Conservation (phyloP, 2,797 vertebrate species). For the Typhlichthys subterraneus region DNA sequence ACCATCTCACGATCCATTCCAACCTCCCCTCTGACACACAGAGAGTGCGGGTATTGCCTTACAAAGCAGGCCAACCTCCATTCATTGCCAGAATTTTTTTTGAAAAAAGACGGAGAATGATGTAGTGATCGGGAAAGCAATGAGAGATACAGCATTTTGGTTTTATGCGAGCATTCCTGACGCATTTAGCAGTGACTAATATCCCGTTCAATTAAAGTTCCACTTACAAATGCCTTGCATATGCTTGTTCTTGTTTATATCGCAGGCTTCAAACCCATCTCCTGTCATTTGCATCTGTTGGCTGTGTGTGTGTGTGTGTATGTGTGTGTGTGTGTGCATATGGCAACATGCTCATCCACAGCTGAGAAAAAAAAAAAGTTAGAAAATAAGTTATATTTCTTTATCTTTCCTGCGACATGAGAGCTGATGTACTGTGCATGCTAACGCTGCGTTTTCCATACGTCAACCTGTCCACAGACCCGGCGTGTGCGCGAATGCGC, state of each 20-base stretch:
- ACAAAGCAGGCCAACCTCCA: background rate
- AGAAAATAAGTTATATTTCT: too few species aligned
- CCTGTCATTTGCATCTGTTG: conserved; percentile 54
- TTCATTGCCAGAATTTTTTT: conserved; percentile 16
- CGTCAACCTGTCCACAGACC: too few species aligned
- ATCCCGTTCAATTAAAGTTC: conserved; percentile 62
- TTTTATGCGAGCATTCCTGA: conserved; percentile 15
- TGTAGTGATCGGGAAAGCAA: conserved; percentile 18
- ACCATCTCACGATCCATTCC: background rate
- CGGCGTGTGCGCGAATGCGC: background rate
- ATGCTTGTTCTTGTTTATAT: conserved; percentile 68
- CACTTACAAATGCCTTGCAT: conserved; percentile 57
- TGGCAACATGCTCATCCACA: background rate
- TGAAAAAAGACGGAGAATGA: conserved; percentile 2
- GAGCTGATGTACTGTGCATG: too few species aligned
- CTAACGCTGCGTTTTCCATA: too few species aligned
- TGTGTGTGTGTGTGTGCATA: background rate
- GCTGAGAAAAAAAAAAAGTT: too few species aligned
- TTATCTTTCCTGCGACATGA: too few species aligned
- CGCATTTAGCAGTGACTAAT: conserved; percentile 48
- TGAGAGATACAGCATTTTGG: conserved; percentile 24
- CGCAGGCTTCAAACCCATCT: conserved; percentile 62
- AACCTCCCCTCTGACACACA: background rate
- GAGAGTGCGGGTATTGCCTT: background rate
- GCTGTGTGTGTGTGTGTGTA: conserved; percentile 1